Conservation (phyloP, 1,140 invertebrate species). For the Formica exsecta region DNA sequence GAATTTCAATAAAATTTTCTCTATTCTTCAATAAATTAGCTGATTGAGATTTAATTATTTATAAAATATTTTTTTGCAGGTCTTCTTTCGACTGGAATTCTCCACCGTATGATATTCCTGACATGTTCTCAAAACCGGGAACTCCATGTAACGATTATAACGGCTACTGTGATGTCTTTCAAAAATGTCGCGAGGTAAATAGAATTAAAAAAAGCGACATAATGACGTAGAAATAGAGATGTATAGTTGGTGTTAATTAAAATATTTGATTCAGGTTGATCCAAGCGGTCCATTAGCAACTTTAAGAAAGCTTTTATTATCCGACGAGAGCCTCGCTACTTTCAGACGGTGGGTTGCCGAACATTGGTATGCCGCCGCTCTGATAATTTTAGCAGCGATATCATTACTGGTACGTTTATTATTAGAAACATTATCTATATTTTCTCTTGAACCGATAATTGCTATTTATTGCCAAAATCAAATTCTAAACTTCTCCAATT, state of each 20-base stretch:
- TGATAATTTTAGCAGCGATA: conserved; percentile 91
- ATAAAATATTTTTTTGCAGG: conserved; percentile 86
- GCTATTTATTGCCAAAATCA: conserved; percentile 6
- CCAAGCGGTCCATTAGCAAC: conserved; percentile 97
- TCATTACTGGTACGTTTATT: conserved; percentile 91
- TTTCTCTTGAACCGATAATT: conserved; percentile 19
- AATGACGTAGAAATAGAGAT: neutral
- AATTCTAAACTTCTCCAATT: neutral
- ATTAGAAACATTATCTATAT: neutral
- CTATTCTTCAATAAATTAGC: neutral
- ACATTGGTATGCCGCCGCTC: conserved; percentile 94
- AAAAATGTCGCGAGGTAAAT: conserved; percentile 92
- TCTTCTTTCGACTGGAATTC: conserved; percentile 97
- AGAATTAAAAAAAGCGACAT: neutral
- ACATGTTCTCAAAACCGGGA: conserved; percentile 97
- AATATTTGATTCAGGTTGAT: conserved; percentile 89
- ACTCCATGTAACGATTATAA: conserved; percentile 99
- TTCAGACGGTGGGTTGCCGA: conserved; percentile 94
- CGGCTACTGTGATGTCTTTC: conserved; percentile 99
- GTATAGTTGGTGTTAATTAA: neutral
- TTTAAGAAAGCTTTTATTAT: conserved; percentile 93
- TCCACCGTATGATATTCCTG: conserved; percentile 95
- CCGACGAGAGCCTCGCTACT: conserved; percentile 95
- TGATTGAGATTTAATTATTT: neutral
- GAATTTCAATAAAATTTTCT: conserved; percentile 18